Base-by-base conservation (phyloP, 23 tunicate species). In the Oikopleura vanhoeffeni region DNA sequence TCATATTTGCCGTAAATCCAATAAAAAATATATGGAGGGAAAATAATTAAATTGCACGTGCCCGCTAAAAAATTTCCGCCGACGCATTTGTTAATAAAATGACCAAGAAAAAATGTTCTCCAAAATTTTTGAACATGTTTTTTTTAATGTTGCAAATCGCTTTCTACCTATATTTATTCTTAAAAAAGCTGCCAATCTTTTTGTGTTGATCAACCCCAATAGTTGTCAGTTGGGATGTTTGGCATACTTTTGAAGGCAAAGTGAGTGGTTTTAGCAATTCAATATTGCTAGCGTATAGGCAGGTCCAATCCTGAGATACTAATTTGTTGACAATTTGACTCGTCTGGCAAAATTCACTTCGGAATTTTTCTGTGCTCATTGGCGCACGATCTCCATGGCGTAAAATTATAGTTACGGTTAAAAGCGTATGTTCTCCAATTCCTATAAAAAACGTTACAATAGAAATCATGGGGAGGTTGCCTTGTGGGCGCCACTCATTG, bases 381-480 rank as follows among this genome's bases (percentile, higher is more conserved):
- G 79, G 79, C 2, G 79, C 32, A 4, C 79, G 79, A 2, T 71
- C 79, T 2, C 79, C 79, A 71, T 71, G 79, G 2, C 79, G 79
- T 4, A 71, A 38, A 2, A 71, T 18, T 18, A 71, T 71, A 71
- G 79, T 71, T 2, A 30, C 79, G 4, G n/a, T n/a, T n/a, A n/a
- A n/a, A n/a, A n/a, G n/a, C n/a, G n/a, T n/a, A n/a, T n/a, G n/a
- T n/a, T n/a, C n/a, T n/a, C n/a, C n/a, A n/a, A n/a, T n/a, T n/a
- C n/a, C n/a, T n/a, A n/a, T n/a, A n/a, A n/a, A n/a, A n/a, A n/a
- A n/a, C n/a, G n/a, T n/a, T n/a, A n/a, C n/a, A n/a, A n/a, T n/a
- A n/a, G n/a, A n/a, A n/a, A n/a, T n/a, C n/a, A n/a, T n/a, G n/a
- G n/a, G n/a, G n/a, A n/a, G n/a, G n/a, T n/a, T n/a, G n/a, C n/a